Conservation (phyloP, 1,140 invertebrate genomes). For the Eumaeus atala region DNA sequence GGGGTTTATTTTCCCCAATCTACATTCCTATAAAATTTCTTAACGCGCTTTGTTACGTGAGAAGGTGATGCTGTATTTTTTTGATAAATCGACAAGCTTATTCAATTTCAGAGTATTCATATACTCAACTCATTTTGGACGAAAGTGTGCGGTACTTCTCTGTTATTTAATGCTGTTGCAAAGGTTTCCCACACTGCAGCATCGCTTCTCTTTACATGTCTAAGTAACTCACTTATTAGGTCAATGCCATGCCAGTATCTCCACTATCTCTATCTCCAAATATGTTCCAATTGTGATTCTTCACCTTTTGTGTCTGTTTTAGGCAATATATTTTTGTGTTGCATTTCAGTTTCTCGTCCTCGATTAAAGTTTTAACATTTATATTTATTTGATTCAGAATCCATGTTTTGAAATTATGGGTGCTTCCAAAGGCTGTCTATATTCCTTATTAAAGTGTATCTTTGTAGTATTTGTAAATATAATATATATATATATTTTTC, state of each 20-base stretch:
- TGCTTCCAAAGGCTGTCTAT: constrained; percentile 16
- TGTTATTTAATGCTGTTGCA: constrained; percentile 20
- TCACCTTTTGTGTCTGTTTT: constrained; percentile 23
- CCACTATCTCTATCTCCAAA: constrained; percentile 11
- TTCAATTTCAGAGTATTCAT: constrained; percentile 1
- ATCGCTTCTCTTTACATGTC: constrained; percentile 20
- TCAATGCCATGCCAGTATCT: constrained; percentile 14
- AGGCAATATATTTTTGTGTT: too few species aligned
- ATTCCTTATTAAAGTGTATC: constrained; percentile 29
- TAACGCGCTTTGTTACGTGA: background rate
- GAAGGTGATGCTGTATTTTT: background rate
- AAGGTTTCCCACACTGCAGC: constrained; percentile 20
- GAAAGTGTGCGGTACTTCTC: constrained; percentile 18
- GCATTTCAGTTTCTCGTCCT: too few species aligned
- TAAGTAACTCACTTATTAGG: constrained; percentile 18
- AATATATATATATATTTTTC: constrained; percentile 22
- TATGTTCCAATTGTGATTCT: constrained; percentile 5
- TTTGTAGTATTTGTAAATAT: constrained; percentile 28
- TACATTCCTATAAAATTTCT: constrained; percentile 15
- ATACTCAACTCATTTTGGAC: constrained; percentile 17
- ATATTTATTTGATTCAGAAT: background rate
- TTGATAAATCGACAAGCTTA: background rate
- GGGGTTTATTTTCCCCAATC: constrained; percentile 29
- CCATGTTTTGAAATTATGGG: constrained; percentile 12
- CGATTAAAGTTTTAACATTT: too few species aligned